Evolutionary conservation across 2,797 vertebrate genomes (phyloP).

Genomic region (Danionella dracula): DNA sequence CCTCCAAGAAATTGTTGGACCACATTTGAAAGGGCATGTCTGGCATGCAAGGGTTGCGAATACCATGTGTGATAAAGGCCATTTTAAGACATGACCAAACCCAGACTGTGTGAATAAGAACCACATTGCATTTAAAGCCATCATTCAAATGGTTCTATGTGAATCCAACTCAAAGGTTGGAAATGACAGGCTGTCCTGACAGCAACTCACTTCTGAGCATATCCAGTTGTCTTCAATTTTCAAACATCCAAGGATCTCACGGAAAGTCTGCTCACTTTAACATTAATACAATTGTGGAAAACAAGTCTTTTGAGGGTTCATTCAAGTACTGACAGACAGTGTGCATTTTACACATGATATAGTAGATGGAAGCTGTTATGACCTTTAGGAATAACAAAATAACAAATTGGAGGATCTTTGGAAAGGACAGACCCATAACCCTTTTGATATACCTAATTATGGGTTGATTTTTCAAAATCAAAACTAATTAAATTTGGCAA

Average conservation of each 20-base stretch:
- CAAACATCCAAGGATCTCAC: conserved; percentile 44
- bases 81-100: conserved; percentile 40
- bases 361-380: too few relatives aligned
- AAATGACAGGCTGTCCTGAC: conserved; percentile 44
- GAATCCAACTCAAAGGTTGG: conserved; percentile 40
- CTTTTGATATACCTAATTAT: too few relatives aligned
- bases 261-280: conserved; percentile 45
- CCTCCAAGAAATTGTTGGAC: conserved; percentile 35
- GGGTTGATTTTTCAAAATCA: too few relatives aligned
- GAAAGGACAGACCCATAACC: too few relatives aligned
- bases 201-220: conserved; percentile 41
- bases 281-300: conserved; percentile 28
- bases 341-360: too few relatives aligned
- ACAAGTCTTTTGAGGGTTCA: conserved; percentile 22
- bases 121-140: conserved; percentile 49
- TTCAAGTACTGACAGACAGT: conserved; percentile 22
- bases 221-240: conserved; percentile 44
- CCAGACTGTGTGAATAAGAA: conserved; percentile 48
- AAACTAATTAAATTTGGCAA: too few relatives aligned
- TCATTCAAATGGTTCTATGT: conserved; percentile 43
- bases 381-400: too few relatives aligned
- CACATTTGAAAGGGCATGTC: conserved; percentile 44
- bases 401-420: too few relatives aligned
- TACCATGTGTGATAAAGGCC: conserved; percentile 49
- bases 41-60: conserved; percentile 45